These are phyloP conservation scores for Brachylomia viminalis DNA, from an alignment of 2,888 invertebrate genomes.

Conservation along the genomic window DNA sequence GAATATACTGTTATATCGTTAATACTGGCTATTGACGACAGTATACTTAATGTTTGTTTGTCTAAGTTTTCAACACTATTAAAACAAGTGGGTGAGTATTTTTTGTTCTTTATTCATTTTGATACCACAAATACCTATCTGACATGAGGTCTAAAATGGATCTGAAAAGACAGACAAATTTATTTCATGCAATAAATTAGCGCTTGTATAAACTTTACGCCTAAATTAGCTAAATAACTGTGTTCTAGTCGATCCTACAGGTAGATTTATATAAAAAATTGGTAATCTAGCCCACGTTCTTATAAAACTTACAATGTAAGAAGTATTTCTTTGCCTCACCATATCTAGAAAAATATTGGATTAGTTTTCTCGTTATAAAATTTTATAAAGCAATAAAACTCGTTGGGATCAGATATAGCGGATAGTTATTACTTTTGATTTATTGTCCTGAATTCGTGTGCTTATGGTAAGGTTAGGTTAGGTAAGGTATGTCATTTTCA, in stretches of 20 bases:
- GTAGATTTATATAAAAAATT: constrained; percentile 12
- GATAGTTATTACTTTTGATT: constrained; percentile 56
- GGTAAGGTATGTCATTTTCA: constrained; percentile 54
- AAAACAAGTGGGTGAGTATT: neutral
- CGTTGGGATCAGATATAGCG: constrained; percentile 49
- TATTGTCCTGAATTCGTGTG: constrained; percentile 35
- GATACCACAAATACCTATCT: constrained; percentile 2
- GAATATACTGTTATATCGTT: neutral
- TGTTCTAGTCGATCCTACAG: neutral
- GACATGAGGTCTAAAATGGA: constrained; percentile 12
- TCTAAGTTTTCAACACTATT: neutral
- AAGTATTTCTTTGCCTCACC: constrained; percentile 40
- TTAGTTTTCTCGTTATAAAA: constrained; percentile 67
- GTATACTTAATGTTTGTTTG: neutral
- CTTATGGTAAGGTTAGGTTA: too few relatives aligned
- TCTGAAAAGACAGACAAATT: constrained; percentile 25
- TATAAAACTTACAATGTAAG: constrained; percentile 27
- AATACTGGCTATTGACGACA: neutral
- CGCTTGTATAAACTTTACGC: constrained; percentile 5
- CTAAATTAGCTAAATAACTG: constrained; percentile 6
- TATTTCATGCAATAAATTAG: constrained; percentile 33
- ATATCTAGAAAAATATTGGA: constrained; percentile 62
- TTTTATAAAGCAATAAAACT: constrained; percentile 65
- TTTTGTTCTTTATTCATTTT: neutral
- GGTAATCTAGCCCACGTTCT: constrained; percentile 1